Conservation (phyloP, 2,888 invertebrate genomes). For the Cosmopolites sordidus region DNA sequence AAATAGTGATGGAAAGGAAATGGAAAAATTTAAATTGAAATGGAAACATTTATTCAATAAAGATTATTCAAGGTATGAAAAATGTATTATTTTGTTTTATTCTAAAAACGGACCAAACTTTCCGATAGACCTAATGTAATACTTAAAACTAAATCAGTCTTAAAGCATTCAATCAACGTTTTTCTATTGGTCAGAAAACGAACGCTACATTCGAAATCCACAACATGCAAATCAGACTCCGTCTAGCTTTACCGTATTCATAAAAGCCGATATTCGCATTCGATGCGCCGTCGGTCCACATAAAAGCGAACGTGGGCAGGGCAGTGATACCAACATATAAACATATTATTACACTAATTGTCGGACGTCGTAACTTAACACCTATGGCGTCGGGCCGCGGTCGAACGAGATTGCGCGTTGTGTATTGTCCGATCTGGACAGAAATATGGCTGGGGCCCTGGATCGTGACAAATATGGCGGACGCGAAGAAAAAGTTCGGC, state of each 20-base stretch:
- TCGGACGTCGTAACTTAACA: conserved; percentile 46
- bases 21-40: too few species aligned
- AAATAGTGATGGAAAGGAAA: too few species aligned
- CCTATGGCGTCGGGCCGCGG: conserved; percentile 31
- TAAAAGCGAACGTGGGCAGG: conserved; percentile 31
- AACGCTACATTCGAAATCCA: too few species aligned
- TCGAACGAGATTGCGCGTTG: conserved; percentile 32
- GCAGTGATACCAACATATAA: conserved; percentile 37
- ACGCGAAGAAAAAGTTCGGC: conserved; percentile 10
- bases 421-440: conserved; percentile 43
- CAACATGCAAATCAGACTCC: too few species aligned
- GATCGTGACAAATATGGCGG: conserved; percentile 43
- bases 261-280: conserved; percentile 24
- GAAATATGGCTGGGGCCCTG: conserved; percentile 40
- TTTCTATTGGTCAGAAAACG: too few species aligned
- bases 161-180: too few species aligned
- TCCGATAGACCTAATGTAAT: too few species aligned
- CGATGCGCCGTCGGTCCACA: conserved; percentile 27
- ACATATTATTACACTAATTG: conserved; percentile 47
- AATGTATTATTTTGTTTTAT: too few species aligned
- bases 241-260: neutral
- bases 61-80: too few species aligned
- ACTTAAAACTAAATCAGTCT: too few species aligned
- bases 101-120: too few species aligned
- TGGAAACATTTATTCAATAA: too few species aligned